These are phyloP conservation scores for Ophioninae sp. DNA, from an alignment of 2,888 invertebrate species.

Conservation along the genomic window DNA sequence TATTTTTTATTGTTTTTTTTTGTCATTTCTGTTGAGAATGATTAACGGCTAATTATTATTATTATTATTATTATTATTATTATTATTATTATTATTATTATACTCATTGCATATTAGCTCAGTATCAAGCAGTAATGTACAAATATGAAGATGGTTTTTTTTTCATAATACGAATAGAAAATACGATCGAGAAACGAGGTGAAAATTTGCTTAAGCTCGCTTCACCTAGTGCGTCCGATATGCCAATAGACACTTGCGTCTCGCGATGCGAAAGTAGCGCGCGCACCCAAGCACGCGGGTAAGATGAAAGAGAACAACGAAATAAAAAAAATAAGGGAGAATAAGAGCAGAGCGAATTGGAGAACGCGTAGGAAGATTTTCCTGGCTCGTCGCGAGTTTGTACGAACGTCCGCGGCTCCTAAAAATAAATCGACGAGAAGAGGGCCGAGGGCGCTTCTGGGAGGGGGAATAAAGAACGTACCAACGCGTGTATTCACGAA, in stretches of 20 bases:
- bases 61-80: too few relatives aligned
- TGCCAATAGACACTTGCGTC: slow-evolving; percentile 19
- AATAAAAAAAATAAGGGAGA: slow-evolving; percentile 9
- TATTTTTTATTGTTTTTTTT: background rate
- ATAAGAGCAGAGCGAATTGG: slow-evolving; percentile 18
- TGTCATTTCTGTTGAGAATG: background rate
- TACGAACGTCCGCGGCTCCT: slow-evolving; percentile 10
- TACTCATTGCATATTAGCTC: too few relatives aligned
- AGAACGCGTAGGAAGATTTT: slow-evolving; percentile 32
- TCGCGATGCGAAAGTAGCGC: slow-evolving; percentile 49
- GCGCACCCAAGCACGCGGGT: background rate
- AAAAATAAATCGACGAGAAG: slow-evolving; percentile 54
- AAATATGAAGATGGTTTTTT: background rate
- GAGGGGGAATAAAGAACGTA: background rate
- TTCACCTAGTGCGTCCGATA: slow-evolving; percentile 33
- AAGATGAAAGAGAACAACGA: slow-evolving; percentile 23
- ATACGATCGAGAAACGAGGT: slow-evolving; percentile 45
- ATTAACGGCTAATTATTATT: background rate
- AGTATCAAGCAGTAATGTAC: background rate
- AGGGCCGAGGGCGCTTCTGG: slow-evolving; percentile 1
- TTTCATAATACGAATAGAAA: background rate
- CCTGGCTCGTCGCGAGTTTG: slow-evolving; percentile 16
- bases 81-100: background rate
- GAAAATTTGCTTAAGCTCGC: slow-evolving; percentile 10
- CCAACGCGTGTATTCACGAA: background rate